A percentile compares a stretch with the other conserved stretches of the same genome.
Conservation (phyloP, 2,888 invertebrate species). For the Bedellia somnulentella region DNA sequence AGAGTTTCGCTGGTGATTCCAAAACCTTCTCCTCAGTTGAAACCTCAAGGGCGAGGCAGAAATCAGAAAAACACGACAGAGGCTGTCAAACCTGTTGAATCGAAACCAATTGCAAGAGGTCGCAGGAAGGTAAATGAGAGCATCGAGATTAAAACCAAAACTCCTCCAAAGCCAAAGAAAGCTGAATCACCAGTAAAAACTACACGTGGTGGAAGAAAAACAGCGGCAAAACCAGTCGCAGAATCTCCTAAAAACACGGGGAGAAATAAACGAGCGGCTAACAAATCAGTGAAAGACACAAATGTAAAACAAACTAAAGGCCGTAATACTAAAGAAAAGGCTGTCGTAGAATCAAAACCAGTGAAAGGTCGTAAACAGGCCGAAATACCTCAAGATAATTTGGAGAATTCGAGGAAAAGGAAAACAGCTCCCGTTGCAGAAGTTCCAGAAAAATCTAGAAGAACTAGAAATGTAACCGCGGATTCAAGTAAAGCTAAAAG, state of each 20-base stretch:
- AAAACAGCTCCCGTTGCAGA: too few relatives aligned
- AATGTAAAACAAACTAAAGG: constrained; percentile 8
- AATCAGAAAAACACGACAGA: not conserved
- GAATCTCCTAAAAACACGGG: constrained; percentile 1
- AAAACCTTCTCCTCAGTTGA: not conserved
- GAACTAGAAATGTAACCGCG: too few relatives aligned
- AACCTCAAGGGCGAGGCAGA: not conserved
- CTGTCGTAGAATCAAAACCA: too few relatives aligned
- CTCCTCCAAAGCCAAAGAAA: not conserved
- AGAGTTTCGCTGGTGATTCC: not conserved
- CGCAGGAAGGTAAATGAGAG: not conserved
- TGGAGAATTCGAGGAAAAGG: too few relatives aligned
- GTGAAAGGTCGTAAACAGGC: too few relatives aligned
- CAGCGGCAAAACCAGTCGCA: not conserved
- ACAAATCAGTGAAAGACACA: constrained; percentile 5
- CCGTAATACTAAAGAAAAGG: too few relatives aligned
- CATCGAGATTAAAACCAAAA: not conserved
- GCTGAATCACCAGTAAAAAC: constrained; percentile 4
- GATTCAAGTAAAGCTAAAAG: not conserved
- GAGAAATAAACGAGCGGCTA: constrained; percentile 5
- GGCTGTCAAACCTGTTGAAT: too few relatives aligned
- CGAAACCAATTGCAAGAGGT: too few relatives aligned
- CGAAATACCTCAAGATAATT: too few relatives aligned
- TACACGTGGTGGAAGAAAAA: constrained; percentile 9
- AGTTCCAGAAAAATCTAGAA: too few relatives aligned